phyloP scores from a whole-genome alignment of 2,113 vertebrate genomes.

The Podocnemis expansa region DNA sequence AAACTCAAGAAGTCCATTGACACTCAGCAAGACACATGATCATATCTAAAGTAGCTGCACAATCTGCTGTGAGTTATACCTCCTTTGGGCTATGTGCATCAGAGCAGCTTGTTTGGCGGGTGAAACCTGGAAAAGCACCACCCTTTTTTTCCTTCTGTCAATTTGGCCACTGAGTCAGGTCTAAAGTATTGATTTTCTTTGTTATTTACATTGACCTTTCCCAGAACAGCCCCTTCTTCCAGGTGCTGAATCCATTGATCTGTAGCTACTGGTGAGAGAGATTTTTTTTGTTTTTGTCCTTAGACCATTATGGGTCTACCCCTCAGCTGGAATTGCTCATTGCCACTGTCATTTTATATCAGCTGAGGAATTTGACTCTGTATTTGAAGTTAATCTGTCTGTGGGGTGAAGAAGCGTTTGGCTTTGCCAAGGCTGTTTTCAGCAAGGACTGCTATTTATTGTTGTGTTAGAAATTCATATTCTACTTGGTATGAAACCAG shows the following conservation, averaged over 20 bases:
- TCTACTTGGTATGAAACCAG: too few relatives aligned
- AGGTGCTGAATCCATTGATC: background rate
- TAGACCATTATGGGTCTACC: background rate
- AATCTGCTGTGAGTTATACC: accelerated
- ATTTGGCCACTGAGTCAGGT: background rate
- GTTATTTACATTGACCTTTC: background rate
- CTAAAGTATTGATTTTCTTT: background rate
- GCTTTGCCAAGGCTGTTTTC: background rate
- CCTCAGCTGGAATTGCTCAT: background rate
- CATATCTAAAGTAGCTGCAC: background rate
- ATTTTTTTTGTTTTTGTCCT: background rate
- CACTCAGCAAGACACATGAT: background rate
- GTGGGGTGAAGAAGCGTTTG: background rate
- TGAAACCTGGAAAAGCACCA: background rate
- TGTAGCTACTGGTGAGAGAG: background rate
- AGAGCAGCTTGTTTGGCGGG: background rate
- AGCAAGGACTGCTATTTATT: background rate
- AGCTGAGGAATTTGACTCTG: background rate
- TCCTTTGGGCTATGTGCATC: background rate
- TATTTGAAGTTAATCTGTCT: background rate
- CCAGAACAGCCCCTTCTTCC: background rate
- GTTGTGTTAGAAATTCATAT: background rate
- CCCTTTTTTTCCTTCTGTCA: background rate
- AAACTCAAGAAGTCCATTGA: background rate
- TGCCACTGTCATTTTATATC: background rate